phyloP scores from a whole-genome alignment of 2,888 invertebrate genomes.

The Tetanocera ferruginea region DNA sequence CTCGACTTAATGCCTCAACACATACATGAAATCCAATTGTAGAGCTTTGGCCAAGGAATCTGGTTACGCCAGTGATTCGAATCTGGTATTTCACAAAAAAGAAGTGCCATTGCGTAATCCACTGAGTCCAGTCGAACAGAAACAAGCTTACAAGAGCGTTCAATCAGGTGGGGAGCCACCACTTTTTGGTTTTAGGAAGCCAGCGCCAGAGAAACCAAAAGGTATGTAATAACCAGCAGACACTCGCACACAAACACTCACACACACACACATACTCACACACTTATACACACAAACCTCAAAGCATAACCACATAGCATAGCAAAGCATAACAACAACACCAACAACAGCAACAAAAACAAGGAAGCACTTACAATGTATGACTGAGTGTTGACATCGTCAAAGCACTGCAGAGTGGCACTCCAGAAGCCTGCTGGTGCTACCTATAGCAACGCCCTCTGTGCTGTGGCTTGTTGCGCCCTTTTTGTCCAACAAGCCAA shows the following conservation, averaged over 20 bases:
- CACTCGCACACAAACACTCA: slow-evolving; percentile 2
- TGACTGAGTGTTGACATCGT: not conserved
- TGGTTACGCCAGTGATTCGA: slow-evolving; percentile 93
- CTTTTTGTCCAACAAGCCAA: not conserved
- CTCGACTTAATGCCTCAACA: not conserved
- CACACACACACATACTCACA: slow-evolving; percentile 1
- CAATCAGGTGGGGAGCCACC: slow-evolving; percentile 97
- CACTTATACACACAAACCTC: slow-evolving; percentile 10
- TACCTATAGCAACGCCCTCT: no score
- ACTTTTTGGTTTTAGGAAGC: slow-evolving; percentile 89
- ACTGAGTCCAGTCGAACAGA: slow-evolving; percentile 86
- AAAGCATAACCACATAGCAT: slow-evolving; percentile 23
- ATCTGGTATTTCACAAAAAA: slow-evolving; percentile 84
- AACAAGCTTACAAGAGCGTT: slow-evolving; percentile 86
- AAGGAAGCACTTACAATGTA: slow-evolving; percentile 25
- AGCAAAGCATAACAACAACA: slow-evolving; percentile 28
- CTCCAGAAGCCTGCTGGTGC: no score
- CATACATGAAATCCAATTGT: slow-evolving; percentile 32
- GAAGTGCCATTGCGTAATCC: slow-evolving; percentile 76
- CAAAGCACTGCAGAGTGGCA: not conserved
- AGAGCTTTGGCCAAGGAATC: slow-evolving; percentile 89
- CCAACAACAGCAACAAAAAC: slow-evolving; percentile 35
- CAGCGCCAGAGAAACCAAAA: slow-evolving; percentile 86
- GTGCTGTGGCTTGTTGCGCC: not conserved
- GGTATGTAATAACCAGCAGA: slow-evolving; percentile 71